Evolutionary conservation across 2,113 vertebrate genomes (phyloP).

Genomic region (Oryzias javanicus): DNA sequence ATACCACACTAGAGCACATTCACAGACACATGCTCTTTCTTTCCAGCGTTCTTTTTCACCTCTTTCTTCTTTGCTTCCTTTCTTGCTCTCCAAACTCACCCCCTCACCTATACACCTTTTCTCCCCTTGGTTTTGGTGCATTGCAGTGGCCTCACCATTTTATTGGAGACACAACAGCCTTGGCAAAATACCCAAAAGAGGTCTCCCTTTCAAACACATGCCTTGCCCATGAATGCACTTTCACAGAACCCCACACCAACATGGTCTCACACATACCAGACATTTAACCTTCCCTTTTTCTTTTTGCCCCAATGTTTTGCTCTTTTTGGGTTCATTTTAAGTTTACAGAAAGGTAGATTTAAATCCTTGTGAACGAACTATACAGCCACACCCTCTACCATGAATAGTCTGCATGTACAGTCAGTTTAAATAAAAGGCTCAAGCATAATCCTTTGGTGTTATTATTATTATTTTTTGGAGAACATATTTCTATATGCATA

Average conservation of each 20-base stretch:
- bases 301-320: constrained; percentile 48
- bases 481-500: too few species aligned
- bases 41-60: constrained; percentile 43
- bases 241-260: background rate
- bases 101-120: constrained; percentile 65
- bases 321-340: constrained; percentile 33
- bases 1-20: too few species aligned
- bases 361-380: constrained; percentile 51
- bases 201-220: constrained; percentile 49
- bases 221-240: background rate
- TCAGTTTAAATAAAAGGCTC: constrained; percentile 43
- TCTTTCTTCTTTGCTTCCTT: constrained; percentile 29
- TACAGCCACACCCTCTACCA: constrained; percentile 35
- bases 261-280: constrained; percentile 10
- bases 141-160: constrained; percentile 78
- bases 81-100: constrained; percentile 47
- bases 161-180: constrained; percentile 74
- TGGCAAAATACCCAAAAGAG: constrained; percentile 64
- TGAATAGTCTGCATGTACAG: constrained; percentile 41
- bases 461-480: too few species aligned
- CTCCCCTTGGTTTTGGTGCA: constrained; percentile 78
- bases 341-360: constrained; percentile 44
- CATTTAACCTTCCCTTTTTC: constrained; percentile 35
- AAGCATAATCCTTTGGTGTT: too few species aligned
- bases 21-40: constrained; percentile 6